Percentiles rank a stretch among this genome's conserved stretches.
Conservation (phyloP, 2,888 invertebrate species). For the Furcula furcula region DNA sequence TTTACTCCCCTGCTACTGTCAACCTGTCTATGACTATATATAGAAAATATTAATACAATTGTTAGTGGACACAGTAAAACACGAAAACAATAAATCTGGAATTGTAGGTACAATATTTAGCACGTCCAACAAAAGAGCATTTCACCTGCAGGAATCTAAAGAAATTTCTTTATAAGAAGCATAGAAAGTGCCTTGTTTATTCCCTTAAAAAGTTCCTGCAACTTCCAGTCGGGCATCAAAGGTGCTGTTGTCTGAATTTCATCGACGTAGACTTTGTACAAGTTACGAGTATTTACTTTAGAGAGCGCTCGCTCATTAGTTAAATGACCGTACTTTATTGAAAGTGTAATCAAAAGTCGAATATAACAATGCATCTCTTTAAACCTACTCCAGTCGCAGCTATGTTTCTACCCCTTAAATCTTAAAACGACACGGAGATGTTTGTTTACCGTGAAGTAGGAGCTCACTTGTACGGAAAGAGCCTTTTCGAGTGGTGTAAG, state of each 20-base stretch:
- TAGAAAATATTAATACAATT: conserved; percentile 6
- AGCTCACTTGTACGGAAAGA: too few species aligned
- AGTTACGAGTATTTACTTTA: conserved; percentile 74
- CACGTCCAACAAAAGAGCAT: background rate
- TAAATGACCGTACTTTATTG: conserved; percentile 72
- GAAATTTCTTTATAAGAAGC: conserved; percentile 8
- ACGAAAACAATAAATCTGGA: background rate
- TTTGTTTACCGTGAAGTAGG: too few species aligned
- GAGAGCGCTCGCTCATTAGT: conserved; percentile 74
- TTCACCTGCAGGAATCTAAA: background rate
- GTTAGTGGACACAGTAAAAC: background rate
- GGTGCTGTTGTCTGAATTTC: conserved; percentile 55
- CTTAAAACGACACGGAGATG: too few species aligned
- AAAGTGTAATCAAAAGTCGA: conserved; percentile 61
- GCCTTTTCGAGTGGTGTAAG: too few species aligned
- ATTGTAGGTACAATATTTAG: too few species aligned
- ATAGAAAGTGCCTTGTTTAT: conserved; percentile 41
- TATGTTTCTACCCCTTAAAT: too few species aligned
- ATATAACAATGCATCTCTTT: conserved; percentile 27
- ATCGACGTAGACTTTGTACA: conserved; percentile 67
- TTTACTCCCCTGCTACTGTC: conserved; percentile 16
- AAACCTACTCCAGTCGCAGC: too few species aligned
- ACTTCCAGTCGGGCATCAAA: conserved; percentile 53
- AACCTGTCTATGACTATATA: conserved; percentile 10
- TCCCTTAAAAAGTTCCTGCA: conserved; percentile 43